Base-by-base conservation (phyloP, 2,797 vertebrate species). In the Thalassophryne amazonica region DNA sequence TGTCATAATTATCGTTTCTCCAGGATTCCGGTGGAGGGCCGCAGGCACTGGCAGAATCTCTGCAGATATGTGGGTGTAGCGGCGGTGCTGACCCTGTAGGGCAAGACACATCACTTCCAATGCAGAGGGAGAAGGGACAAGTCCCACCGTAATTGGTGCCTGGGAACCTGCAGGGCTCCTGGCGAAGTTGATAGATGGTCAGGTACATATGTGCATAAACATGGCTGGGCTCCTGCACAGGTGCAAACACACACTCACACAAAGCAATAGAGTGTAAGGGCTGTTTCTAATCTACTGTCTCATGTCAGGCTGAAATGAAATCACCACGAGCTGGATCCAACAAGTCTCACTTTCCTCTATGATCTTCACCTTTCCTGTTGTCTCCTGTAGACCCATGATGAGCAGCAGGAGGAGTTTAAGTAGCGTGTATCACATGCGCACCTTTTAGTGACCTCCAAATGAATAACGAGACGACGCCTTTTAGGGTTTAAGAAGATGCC, bases 1-100 rank as follows among this genome's bases (percentile, higher is more conserved):
- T 79, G 73, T 78, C 76, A 70, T 71, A 75, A 80, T 81, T 81
- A 78, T 79, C 55, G 81, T 81, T 76, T 80, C 78, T 72, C 54
- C 48, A 58, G 76, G 62, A 66, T 51, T 39, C 60, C 57, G 39
- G 54, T 58, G 72, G 60, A 80, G 68, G 58, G 66, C 75, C 42
- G 48, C 17, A 16, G 71, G 65, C 68, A 1, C 60, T 57, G 70
- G 76, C 56, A 76, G 68, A 35, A 68, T 69, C 62, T 57, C 58
- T 45, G 53, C 75, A 58, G 72, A 75, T 80, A 54, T 34, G 81
- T 81, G 76, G 76, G 77, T 60, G 80, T 78, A 69, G 65, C 12
- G 68, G 60, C 72, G 61, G 66, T 77, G 75, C 69, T 51, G 67
- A 76, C 69, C 79, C 78, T 69, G 60, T 38, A 74, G 77, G 80